phyloP scores from a whole-genome alignment of 1,140 invertebrate genomes.

The Luehdorfia chinensis region DNA sequence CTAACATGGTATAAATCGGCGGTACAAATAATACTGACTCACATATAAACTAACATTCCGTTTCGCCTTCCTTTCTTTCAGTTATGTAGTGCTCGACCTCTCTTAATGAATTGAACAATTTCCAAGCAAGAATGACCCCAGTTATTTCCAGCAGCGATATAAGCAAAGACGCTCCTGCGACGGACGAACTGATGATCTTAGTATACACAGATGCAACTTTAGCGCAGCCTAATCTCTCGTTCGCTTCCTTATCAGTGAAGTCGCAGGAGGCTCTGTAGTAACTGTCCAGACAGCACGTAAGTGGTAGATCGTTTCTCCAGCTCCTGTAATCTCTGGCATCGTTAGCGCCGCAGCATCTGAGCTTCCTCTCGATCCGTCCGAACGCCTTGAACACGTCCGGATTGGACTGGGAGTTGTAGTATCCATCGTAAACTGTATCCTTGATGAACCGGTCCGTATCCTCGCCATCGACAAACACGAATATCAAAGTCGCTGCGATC shows the following conservation, averaged over 20 bases:
- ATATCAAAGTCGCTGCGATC: conserved; percentile 58
- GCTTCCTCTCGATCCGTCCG: conserved; percentile 60
- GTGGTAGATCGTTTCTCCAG: conserved; percentile 63
- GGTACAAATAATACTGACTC: conserved; percentile 30
- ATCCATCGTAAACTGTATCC: conserved; percentile 69
- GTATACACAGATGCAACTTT: conserved; percentile 69
- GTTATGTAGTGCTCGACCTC: conserved; percentile 68
- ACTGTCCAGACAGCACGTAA: conserved; percentile 62
- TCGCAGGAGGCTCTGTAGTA: conserved; percentile 63
- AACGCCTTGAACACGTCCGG: conserved; percentile 60
- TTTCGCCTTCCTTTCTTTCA: conserved; percentile 67
- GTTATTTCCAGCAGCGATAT: conserved; percentile 58
- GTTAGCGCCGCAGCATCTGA: conserved; percentile 66
- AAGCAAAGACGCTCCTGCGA: conserved; percentile 58
- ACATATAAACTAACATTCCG: conserved; percentile 53
- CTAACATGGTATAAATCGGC: conserved; percentile 22
- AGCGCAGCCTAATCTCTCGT: conserved; percentile 66
- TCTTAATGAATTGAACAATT: conserved; percentile 51
- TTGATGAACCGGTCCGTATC: conserved; percentile 66
- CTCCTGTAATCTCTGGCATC: conserved; percentile 67
- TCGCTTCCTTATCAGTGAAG: conserved; percentile 69
- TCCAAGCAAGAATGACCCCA: conserved; percentile 60
- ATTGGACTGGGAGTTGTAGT: conserved; percentile 66
- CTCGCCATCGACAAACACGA: conserved; percentile 67
- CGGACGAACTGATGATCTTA: conserved; percentile 65